Base-by-base conservation (phyloP, 2,797 vertebrate species). In the Gymnoscopelus microlampas region DNA sequence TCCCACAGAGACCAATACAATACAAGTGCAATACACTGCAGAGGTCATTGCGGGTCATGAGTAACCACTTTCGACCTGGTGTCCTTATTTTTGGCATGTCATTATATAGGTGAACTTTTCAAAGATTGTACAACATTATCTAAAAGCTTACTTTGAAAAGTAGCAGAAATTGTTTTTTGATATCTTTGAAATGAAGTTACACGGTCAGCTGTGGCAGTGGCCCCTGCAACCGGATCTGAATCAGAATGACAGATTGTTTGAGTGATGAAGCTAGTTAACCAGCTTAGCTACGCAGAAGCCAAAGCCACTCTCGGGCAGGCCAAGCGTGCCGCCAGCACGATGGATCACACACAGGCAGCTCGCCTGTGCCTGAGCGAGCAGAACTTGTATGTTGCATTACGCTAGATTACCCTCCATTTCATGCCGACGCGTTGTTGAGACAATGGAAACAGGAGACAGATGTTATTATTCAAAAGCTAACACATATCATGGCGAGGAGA, bases 1-100 rank as follows among this genome's bases (percentile, higher is more conserved):
- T 94, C 3, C 93, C 93, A 60, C 65, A 50, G 70, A 64, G 70
- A 47, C 11, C 57, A n/a, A n/a, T n/a, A n/a, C n/a, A n/a, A n/a
- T n/a, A n/a, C n/a, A n/a, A n/a, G n/a, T 35, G 29, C 63, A 64
- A 62, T 64, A 64, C 71, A 57, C 71, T 14, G 51, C 39, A 66
- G n/a, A 81, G 84, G 74, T 82, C 78, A 60, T 5, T 13, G 66
- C 1, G 0, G 81, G 85, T 70, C 80, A 24, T 62, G 39, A 10
- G 8, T 44, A 44, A 44, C 39, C 39, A 44, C 39, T 44, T 44
- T 8, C 6, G 9, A 44, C 9, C 7, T 44, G 7, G 39, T 44
- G 39, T 44, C 39, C 39, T 8, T 39, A 39, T 39, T 39, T 39
- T 9, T 39, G 8, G 8, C 8, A 39, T 8, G 7, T 6, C 35